A percentile compares a stretch with the other conserved stretches of the same genome.
phyloP scores from a whole-genome alignment of 1,140 invertebrate genomes.

The Berghia stephanieae region DNA sequence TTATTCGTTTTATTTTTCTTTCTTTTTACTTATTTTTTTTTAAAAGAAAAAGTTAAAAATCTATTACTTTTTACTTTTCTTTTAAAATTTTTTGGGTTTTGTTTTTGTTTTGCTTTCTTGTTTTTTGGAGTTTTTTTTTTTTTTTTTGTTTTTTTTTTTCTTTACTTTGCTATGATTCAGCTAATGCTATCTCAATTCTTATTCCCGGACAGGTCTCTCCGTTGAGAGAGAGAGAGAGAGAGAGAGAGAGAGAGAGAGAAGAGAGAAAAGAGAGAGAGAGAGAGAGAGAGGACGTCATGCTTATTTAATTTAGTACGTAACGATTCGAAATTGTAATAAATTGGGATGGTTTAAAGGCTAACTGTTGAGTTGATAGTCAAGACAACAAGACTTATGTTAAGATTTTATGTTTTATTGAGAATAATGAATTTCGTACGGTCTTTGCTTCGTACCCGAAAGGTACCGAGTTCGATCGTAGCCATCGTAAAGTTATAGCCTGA shows the following conservation, averaged over 20 bases:
- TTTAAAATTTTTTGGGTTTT: not conserved
- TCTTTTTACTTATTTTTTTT: not conserved
- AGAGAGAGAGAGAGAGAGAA: not conserved
- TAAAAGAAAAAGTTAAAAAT: too few species aligned
- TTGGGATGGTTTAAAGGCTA: too few species aligned
- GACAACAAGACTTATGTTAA: too few species aligned
- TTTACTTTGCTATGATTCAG: not conserved
- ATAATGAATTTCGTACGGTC: too few species aligned
- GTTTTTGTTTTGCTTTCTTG: not conserved
- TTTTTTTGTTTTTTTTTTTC: not conserved
- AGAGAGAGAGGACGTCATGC: not conserved
- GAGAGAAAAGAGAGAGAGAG: not conserved
- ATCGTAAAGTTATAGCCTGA: too few species aligned
- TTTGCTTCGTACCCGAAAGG: too few species aligned
- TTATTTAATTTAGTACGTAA: too few species aligned
- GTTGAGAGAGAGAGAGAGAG: slow-evolving; percentile 20
- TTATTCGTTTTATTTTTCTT: slow-evolving; percentile 14
- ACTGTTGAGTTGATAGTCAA: too few species aligned
- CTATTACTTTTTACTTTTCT: not conserved
- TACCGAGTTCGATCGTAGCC: too few species aligned
- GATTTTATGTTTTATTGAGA: too few species aligned
- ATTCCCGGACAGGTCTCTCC: not conserved
- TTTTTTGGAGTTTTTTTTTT: not conserved
- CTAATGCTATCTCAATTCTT: not conserved
- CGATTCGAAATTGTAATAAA: too few species aligned